These are phyloP conservation scores for Salvelinus sp. DNA, from an alignment of 2,113 vertebrate species.

Conservation along the genomic window DNA sequence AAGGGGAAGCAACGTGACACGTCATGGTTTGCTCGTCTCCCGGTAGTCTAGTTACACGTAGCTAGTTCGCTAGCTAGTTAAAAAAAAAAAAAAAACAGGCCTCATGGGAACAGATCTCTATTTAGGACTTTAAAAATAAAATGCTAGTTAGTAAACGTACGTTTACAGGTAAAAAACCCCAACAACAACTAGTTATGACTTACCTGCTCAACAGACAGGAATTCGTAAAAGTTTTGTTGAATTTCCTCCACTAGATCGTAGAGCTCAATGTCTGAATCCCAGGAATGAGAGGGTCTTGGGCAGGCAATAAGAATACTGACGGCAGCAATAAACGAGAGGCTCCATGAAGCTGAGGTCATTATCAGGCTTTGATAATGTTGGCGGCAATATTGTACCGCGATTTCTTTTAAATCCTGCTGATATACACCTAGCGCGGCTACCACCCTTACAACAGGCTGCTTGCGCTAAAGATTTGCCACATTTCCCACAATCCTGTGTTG, in stretches of 20 bases:
- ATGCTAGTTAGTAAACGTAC: not conserved
- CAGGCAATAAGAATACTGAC: slow-evolving; percentile 3
- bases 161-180: not conserved
- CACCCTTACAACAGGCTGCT: no score
- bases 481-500: no score
- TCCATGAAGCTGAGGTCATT: not conserved
- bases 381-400: not conserved
- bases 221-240: slow-evolving; percentile 87
- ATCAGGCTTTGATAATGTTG: not conserved
- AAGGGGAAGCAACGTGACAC: no score
- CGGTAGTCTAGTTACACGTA: no score
- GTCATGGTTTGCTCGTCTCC: no score
- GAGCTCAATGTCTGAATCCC: slow-evolving; percentile 92
- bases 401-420: no score
- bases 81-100: no score
- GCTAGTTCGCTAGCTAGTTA: no score
- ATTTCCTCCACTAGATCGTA: slow-evolving; percentile 96
- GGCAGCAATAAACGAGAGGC: not conserved
- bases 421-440: no score
- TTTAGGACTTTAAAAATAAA: no score
- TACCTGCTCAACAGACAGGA: slow-evolving; percentile 88
- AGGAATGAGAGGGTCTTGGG: slow-evolving; percentile 60
- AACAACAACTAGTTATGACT: not conserved
- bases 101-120: no score
- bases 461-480: no score